Percentiles rank a stretch among this genome's conserved stretches.
Conservation (phyloP, 2,113 vertebrate species). For the Pangasianodon hypophthalmus region DNA sequence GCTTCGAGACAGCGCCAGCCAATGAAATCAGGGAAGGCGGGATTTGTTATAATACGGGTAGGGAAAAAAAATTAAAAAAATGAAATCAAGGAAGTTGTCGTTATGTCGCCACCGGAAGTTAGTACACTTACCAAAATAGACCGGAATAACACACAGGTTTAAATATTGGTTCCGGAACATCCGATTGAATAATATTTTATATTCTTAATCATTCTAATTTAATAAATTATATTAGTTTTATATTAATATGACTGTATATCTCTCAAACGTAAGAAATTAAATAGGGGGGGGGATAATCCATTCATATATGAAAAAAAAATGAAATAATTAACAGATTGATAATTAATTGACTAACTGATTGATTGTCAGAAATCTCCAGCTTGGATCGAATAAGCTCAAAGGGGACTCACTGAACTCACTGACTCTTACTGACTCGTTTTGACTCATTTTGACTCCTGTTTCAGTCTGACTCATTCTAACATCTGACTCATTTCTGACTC, state of each 20-base stretch:
- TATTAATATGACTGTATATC: not conserved
- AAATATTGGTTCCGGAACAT: not conserved
- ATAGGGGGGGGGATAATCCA: not conserved
- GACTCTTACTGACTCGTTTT: not conserved
- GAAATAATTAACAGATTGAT: too few species aligned
- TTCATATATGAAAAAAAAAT: too few species aligned
- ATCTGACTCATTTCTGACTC: not conserved
- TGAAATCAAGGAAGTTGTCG: not conserved
- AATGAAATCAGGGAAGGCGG: not conserved
- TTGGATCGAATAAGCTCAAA: not conserved
- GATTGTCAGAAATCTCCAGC: not conserved
- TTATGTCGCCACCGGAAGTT: not conserved
- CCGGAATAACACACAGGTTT: not conserved
- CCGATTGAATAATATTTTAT: not conserved
- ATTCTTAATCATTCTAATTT: not conserved
- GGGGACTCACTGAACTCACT: not conserved
- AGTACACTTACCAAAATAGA: not conserved
- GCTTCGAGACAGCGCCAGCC: accelerated
- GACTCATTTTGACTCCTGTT: not conserved
- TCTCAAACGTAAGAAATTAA: not conserved
- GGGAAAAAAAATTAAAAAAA: too few species aligned
- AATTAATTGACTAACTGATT: too few species aligned
- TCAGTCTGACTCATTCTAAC: not conserved
- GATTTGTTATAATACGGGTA: not conserved
- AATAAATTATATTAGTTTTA: not conserved